Conservation (phyloP, 2,888 invertebrate genomes). For the Cloeon dipterum region DNA sequence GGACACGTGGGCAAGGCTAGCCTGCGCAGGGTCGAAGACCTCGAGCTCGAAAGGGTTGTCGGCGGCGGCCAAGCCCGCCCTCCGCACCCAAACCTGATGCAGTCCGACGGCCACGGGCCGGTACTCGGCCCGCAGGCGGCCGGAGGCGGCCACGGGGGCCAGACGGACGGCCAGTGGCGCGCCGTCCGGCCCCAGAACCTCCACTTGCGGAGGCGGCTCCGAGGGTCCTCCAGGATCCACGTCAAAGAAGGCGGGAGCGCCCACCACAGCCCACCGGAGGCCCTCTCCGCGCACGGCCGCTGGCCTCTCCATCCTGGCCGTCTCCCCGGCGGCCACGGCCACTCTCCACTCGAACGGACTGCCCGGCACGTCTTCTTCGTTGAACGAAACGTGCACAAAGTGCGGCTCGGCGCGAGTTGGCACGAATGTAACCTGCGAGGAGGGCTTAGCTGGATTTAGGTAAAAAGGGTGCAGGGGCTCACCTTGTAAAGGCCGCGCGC, state of each 20-base stretch:
- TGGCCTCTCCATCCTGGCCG: constrained; percentile 13
- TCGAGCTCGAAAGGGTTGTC: constrained; percentile 44
- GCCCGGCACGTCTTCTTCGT: constrained; percentile 74
- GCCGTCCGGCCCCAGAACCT: constrained; percentile 27
- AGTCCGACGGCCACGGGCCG: constrained; percentile 51
- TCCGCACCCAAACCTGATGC: constrained; percentile 42
- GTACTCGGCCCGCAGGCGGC: constrained; percentile 45
- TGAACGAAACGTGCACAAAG: constrained; percentile 83
- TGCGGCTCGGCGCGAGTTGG: constrained; percentile 77
- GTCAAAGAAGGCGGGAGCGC: constrained; percentile 19
- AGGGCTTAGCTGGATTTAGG: too few species aligned
- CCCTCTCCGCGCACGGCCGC: constrained; percentile 4
- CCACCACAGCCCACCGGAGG: constrained; percentile 19
- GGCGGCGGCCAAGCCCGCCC: constrained; percentile 31
- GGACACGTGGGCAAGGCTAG: constrained; percentile 45
- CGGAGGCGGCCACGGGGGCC: constrained; percentile 13
- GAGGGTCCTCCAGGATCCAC: constrained; percentile 20
- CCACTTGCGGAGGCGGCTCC: constrained; percentile 23
- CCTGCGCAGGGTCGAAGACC: constrained; percentile 52
- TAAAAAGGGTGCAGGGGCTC: too few species aligned
- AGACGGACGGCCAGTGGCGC: constrained; percentile 9
- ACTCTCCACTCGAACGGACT: constrained; percentile 81
- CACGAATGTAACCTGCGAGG: constrained; percentile 80
- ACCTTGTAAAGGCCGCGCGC: constrained; percentile 76
- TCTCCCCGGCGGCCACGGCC: constrained; percentile 11